Evolutionary conservation across 2,888 invertebrate species (phyloP), one percentile per base, ranked within the genome.

Genomic region (Ypsolopha sequella): DNA sequence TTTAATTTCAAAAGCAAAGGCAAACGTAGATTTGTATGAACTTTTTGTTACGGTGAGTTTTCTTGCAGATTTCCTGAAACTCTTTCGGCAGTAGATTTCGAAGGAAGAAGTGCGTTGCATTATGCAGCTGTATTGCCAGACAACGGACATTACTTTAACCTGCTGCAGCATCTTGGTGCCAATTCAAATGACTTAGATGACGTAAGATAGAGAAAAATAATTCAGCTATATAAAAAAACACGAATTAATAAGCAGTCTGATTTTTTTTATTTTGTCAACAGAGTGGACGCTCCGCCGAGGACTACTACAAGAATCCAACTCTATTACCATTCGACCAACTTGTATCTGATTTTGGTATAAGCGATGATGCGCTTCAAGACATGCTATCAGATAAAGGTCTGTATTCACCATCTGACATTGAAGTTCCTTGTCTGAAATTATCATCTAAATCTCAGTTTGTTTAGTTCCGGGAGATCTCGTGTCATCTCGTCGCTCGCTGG

Each of bases 111-210:
- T n/a, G 92, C 96, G 1, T 85, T 97, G 56, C 96, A 97, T 77
- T 97, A 96, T 69, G 95, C 96, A 1, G 94, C 95, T 3, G 91
- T 92, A 9, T 80, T 95, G 53, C 91, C 92, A 41, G 95, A 97
- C 65, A 96, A 96, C 66, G 95, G 94, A 0, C 94, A 95, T 71
- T 95, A 94, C 68, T 96, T 93, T 73, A 94, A 94, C 73, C 88
- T 96, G 51, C 84, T 97, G 50, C 89, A 93, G 58, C 95, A 95
- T 70, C 89, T 96, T 53, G 97, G 97, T 49, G 95, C 95, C 38
- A 95, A 97, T 80, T 90, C 93, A 2, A 91, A 93, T 65, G 87
- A 92, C 51, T 88, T 91, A 58, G 97, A 97, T 78, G 94, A 94
- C 73, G 96, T 96, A 84, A 88, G 89, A 75, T 53, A 35, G 75